Conservation (phyloP, 92 coral and sea anemone species). For the Actinernus sp. region DNA sequence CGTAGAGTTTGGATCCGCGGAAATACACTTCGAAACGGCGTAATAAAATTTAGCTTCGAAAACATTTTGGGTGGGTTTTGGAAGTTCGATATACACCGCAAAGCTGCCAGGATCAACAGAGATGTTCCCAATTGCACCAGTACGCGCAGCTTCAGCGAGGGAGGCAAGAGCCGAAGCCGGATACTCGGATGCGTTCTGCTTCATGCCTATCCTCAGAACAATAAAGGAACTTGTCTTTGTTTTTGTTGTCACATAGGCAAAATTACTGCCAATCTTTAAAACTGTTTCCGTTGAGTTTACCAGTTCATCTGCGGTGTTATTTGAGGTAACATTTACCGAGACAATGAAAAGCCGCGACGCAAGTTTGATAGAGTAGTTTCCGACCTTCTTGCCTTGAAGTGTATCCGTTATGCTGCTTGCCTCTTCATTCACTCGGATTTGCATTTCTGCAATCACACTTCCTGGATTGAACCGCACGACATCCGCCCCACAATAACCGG, state of each 20-base stretch:
- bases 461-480: background rate
- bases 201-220: constrained; percentile 30
- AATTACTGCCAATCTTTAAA: background rate
- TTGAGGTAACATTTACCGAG: constrained; percentile 6
- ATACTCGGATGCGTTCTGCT: constrained; percentile 1
- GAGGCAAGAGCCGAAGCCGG: constrained; percentile 17
- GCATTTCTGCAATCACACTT: background rate
- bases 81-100: constrained; percentile 5
- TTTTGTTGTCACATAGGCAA: background rate
- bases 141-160: constrained; percentile 7
- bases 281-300: background rate
- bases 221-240: background rate
- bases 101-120: background rate
- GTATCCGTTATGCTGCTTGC: no score
- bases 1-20: no score
- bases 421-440: background rate
- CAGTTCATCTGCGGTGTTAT: background rate
- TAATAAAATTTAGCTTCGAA: constrained; percentile 17
- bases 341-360: constrained; percentile 18
- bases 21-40: background rate
- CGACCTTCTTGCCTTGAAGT: no score
- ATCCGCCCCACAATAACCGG: background rate
- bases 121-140: constrained; percentile 8
- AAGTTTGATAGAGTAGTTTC: background rate
- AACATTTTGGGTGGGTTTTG: background rate